These are phyloP conservation scores for Biston stratarius DNA, from an alignment of 2,888 invertebrate genomes.

Conservation along the genomic window DNA sequence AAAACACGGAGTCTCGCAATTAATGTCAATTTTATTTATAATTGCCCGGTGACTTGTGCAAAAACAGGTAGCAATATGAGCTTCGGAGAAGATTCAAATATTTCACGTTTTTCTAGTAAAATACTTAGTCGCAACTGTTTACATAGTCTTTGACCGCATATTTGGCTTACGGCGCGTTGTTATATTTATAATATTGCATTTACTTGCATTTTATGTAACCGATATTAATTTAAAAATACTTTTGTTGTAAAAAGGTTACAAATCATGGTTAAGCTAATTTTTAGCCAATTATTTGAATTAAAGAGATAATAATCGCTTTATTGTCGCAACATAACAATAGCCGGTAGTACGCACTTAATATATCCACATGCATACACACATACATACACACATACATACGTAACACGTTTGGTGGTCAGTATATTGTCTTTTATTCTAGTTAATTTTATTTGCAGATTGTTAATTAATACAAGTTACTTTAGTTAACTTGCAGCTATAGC, in stretches of 20 bases:
- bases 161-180: constrained; percentile 31
- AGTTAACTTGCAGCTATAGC: too few species aligned
- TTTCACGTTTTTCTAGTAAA: constrained; percentile 44
- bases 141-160: constrained; percentile 54
- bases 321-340: constrained; percentile 50
- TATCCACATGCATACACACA: too few species aligned
- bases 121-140: constrained; percentile 43
- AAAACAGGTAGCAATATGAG: constrained; percentile 50
- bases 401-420: background rate
- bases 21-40: constrained; percentile 83
- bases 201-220: background rate
- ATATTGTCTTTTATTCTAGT: too few species aligned
- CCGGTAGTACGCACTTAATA: constrained; percentile 45
- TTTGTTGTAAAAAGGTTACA: constrained; percentile 11
- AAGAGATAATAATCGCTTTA: constrained; percentile 55
- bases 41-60: constrained; percentile 60
- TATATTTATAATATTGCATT: constrained; percentile 27
- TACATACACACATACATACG: too few species aligned
- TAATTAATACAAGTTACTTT: too few species aligned
- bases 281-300: constrained; percentile 56
- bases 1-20: constrained; percentile 66
- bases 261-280: constrained; percentile 27
- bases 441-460: too few species aligned
- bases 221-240: constrained; percentile 4
- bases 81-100: constrained; percentile 55